Evolutionary conservation across 1,140 invertebrate genomes (phyloP).

Genomic region (Hylaeus anthracinus): DNA sequence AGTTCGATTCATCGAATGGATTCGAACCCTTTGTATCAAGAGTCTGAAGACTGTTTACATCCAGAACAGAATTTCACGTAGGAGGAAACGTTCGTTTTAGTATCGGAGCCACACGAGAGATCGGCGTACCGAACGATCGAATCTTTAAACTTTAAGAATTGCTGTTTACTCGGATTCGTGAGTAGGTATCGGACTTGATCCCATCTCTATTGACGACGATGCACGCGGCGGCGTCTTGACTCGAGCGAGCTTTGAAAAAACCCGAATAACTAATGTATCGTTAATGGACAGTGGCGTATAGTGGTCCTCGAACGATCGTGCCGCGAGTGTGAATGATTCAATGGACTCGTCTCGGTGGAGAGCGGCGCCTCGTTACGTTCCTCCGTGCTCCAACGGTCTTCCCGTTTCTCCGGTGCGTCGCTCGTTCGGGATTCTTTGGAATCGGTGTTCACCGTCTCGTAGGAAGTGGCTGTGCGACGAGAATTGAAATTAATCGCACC

Average conservation of each 20-base stretch:
- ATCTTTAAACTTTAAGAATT: no score
- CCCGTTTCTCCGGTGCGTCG: neutral
- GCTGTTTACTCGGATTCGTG: no score
- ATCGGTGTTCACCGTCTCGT: constrained; percentile 36
- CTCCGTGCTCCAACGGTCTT: neutral
- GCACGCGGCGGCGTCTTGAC: neutral
- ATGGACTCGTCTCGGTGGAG: constrained; percentile 34
- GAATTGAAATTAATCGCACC: constrained; percentile 65
- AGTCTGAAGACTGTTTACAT: no score
- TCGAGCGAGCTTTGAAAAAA: constrained; percentile 26
- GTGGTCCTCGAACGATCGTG: constrained; percentile 43
- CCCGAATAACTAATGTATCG: constrained; percentile 28
- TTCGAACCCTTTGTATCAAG: no score
- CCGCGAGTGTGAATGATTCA: constrained; percentile 50
- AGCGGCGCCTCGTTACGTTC: constrained; percentile 50
- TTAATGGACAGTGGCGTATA: constrained; percentile 49
- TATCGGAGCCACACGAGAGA: no score
- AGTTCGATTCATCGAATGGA: no score
- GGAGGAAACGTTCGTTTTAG: no score
- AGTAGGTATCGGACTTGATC: neutral
- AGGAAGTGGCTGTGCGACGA: constrained; percentile 59
- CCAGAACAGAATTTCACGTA: no score
- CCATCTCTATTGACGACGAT: neutral
- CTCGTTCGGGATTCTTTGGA: constrained; percentile 51
- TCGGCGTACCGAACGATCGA: no score